Conservation (phyloP, 2,888 invertebrate genomes). For the Dryocosmus kuriphilus region DNA sequence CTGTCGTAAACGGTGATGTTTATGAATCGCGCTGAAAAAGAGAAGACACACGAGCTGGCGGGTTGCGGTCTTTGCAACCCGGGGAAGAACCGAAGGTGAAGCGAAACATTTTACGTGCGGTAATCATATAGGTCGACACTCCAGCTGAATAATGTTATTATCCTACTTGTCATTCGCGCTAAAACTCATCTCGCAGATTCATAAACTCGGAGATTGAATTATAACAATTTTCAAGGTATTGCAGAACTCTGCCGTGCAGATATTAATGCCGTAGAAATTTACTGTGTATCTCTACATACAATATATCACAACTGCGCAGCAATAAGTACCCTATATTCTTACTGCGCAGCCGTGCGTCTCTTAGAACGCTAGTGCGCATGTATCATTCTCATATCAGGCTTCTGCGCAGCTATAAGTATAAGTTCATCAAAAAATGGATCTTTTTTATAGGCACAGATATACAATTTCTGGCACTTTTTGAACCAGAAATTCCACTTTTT, state of each 20-base stretch:
- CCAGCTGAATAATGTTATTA: conserved; percentile 69
- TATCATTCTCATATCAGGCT: no score
- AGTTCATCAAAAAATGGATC: no score
- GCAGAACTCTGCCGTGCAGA: not conserved
- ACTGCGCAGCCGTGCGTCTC: no score
- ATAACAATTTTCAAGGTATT: conserved; percentile 1
- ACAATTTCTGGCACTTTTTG: no score
- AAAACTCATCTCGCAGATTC: conserved; percentile 1
- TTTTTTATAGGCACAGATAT: no score
- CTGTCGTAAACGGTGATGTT: conserved; percentile 37
- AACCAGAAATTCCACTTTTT: no score
- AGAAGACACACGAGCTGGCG: conserved; percentile 38
- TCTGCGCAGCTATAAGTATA: no score
- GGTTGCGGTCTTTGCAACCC: conserved; percentile 29
- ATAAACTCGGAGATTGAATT: not conserved
- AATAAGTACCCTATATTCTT: not conserved
- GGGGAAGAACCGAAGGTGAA: conserved; percentile 13
- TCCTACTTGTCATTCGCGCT: conserved; percentile 59
- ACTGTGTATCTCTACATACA: not conserved
- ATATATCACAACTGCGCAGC: not conserved
- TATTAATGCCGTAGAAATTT: not conserved
- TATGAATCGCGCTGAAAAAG: conserved; percentile 38
- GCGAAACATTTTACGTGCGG: conserved; percentile 56
- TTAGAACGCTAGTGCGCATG: no score
- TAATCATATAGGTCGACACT: conserved; percentile 65